Base-by-base conservation (phyloP, 1,140 invertebrate species). In the Drosophila mayri region DNA sequence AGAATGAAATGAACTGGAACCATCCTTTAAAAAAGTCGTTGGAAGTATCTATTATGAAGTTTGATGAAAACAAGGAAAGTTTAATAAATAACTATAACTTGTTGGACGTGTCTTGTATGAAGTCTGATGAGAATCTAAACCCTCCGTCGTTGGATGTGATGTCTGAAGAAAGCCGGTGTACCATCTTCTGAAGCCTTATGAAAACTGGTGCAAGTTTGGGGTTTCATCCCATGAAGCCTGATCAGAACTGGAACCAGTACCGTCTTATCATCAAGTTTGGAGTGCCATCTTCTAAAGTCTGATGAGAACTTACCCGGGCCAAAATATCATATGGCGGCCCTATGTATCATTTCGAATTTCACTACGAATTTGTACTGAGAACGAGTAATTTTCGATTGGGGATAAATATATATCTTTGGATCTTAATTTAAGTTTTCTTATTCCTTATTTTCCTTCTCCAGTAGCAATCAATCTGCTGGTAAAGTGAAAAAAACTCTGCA, bases 391-490 rank as follows among this genome's bases (percentile, higher is more conserved):
- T 54, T 20, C 10, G 37, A 3, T 8, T 22, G 18, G 18, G 12
- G 22, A 35, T 20, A 28, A 20, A 52, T 52, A 52, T 22, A 44
- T 47, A 16, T 4, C 3, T 47, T 47, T 47, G 8, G 44, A 16
- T 8, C 14, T 0, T 47, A 25, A 16, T 22, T 22, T 4, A 8
- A 22, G 20, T 47, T 25, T 46, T 46, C 14, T 4, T 46, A 8
- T 14, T 14, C 0, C 20, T 9, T n/a, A n/a, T 9, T 25, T 6
- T 8, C 10, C 3, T 43, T 11, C 3, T 20, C 10, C 10, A 1
- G 9, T 7, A 14, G 44, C 40, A 64, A 49, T 25, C 72, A 46
- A 38, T 65, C 22, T 65, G 32, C 14, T 18, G 18, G 57, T 28
- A 12, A 18, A 40, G 28, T 65, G 16, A 43, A 61, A 70, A 32